Base-by-base conservation (phyloP, 2,797 vertebrate genomes). In the Brotogeris chrysoptera region DNA sequence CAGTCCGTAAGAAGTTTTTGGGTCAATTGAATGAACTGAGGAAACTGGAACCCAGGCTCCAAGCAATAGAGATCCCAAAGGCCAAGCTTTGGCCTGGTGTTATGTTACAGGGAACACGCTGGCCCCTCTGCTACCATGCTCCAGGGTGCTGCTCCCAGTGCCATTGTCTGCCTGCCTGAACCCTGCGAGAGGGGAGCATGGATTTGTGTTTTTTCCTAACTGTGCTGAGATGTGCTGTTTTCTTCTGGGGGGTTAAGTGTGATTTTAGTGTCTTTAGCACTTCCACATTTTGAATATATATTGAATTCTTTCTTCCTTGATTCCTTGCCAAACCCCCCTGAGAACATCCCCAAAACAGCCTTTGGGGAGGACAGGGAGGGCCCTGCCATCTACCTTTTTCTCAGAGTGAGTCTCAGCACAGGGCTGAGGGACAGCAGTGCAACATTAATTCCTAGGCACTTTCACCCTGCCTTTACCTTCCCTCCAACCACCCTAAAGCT, bases 31-130 rank as follows among this genome's bases (percentile, higher is more conserved):
- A 79, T 77, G 83, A 92, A 90, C 65, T 83, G 32, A 87, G 81
- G 88, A 91, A 89, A 94, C 92, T 95, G 87, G 80, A 95, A 92
- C 88, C 93, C 92, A 95, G 89, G 87, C 91, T 93, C 90, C 88
- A 90, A 92, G 79, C 94, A 93, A 90, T 92, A 93, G 88, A 71
- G 55, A 88, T 80, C 78, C 73, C 32, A 13, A 63, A 83, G 88
- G 84, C 81, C 30, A 86, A 80, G 91, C 91, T 88, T 84, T 18
- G 79, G 92, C 96, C 92, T 91, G 94, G 94, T 90, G 91, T 93
- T 83, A 41, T 8, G 3, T 88, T 86, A 84, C 94, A 96, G 92
- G 94, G 94, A 96, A 93, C 88, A 91, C 16, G 16, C 92, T 86
- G 4, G 9, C 71, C 90, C 74, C 59, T 66, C 41, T 65, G 14